Evolutionary conservation across 2,888 invertebrate species (phyloP), one percentile per base, ranked within the genome.

Genomic region (Athalia cordata): DNA sequence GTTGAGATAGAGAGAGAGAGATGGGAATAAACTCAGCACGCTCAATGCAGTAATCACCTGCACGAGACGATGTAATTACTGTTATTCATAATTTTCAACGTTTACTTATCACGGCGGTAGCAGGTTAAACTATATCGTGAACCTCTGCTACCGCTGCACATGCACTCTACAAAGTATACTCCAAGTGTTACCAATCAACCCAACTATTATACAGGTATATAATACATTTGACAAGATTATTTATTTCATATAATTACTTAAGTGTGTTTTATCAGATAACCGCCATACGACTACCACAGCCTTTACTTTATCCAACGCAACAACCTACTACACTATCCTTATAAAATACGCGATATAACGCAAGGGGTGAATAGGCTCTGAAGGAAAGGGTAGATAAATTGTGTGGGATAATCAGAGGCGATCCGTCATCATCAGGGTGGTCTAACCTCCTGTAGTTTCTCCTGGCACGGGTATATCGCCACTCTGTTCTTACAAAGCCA

Each of bases 361-460:
- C 6, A 15, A 29, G 43, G 52, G n/a, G 50, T 52, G 52, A 52
- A 4, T 29, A 29, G 29, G 29, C 29, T 29, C 29, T 8, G 52
- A 11, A 43, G 55, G 68, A 29, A 55, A 52, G 80, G 80, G 52
- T 79, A 81, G 84, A 83, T 85, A 85, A 84, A 86, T 87, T 81
- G 82, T 81, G 79, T 78, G 81, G 83, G 81, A 83, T 84, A 84
- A 85, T 85, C 84, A 84, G 79, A 80, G 79, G 80, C 84, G 83
- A 86, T 87, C 82, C 86, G 82, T 86, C 86, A 85, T 86, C 84
- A 83, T 86, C 85, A 83, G 80, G 65, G 75, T 77, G 76, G 72
- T 77, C 79, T 75, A 72, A 77, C 70, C 77, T 77, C 65, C 66
- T 52, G 65, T 29, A 52, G 68, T 55, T 59, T 29, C 50, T 61